Evolutionary conservation across 1,140 invertebrate species (phyloP).

Genomic region (Cataglyphis hispanica): DNA sequence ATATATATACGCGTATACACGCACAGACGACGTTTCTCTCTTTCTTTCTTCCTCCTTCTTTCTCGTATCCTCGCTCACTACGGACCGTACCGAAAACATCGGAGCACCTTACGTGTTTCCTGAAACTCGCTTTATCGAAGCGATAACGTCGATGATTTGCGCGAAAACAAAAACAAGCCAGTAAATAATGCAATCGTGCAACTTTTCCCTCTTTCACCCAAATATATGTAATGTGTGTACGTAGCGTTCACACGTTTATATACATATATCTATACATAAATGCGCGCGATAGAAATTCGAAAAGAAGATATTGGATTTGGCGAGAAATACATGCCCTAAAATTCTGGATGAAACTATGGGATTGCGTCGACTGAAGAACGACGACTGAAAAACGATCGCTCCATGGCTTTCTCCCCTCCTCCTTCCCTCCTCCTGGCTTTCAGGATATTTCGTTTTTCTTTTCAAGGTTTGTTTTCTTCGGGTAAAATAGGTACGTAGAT

Average conservation of each 20-base stretch:
- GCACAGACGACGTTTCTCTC: conserved; percentile 37
- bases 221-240: not conserved
- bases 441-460: too few species aligned
- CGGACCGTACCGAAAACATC: conserved; percentile 74
- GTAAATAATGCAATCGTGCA: conserved; percentile 37
- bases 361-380: not conserved
- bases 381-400: too few species aligned
- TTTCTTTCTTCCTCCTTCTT: conserved; percentile 1
- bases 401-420: too few species aligned
- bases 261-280: not conserved
- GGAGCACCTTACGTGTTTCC: conserved; percentile 59
- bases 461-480: too few species aligned
- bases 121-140: conserved; percentile 63
- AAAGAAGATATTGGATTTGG: not conserved
- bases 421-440: too few species aligned
- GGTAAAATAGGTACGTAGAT: too few species aligned
- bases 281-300: not conserved
- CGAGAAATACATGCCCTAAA: not conserved
- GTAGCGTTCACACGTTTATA: not conserved
- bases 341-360: not conserved
- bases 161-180: conserved; percentile 58
- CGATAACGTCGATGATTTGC: conserved; percentile 42
- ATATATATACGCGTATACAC: conserved; percentile 51
- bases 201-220: conserved; percentile 37
- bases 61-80: conserved; percentile 67